A percentile compares a stretch with the other conserved stretches of the same genome.
These are phyloP conservation scores for Melieria picta DNA, from an alignment of 2,888 invertebrate species.

Conservation along the genomic window DNA sequence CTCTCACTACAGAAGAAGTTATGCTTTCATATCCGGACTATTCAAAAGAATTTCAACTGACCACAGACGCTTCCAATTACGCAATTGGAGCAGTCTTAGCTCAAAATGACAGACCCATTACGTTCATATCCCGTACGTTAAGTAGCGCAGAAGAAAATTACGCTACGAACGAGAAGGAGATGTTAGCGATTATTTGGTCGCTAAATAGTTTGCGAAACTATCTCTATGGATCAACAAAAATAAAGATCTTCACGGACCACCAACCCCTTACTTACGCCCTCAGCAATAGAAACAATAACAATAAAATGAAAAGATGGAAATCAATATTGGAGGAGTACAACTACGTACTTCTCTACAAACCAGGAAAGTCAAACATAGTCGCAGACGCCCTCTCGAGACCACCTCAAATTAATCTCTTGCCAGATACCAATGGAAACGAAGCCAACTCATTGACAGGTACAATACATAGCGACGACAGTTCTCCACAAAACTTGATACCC, in stretches of 20 bases:
- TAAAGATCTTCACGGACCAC: slow-evolving; percentile 36
- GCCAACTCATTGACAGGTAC: slow-evolving; percentile 25
- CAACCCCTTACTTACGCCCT: slow-evolving; percentile 35
- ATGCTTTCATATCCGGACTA: too few species aligned
- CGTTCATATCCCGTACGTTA: too few species aligned
- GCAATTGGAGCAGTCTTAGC: too few species aligned
- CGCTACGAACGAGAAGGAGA: too few species aligned
- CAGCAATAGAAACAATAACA: slow-evolving; percentile 41
- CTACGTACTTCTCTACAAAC: slow-evolving; percentile 39
- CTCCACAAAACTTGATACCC: slow-evolving; percentile 36
- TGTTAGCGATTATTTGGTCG: background rate
- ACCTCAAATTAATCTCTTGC: slow-evolving; percentile 19
- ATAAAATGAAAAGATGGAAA: slow-evolving; percentile 41
- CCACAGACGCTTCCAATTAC: too few species aligned
- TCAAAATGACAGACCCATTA: too few species aligned
- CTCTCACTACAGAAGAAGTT: background rate
- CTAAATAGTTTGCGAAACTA: slow-evolving; percentile 20
- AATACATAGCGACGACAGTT: slow-evolving; percentile 39
- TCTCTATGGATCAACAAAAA: slow-evolving; percentile 35
- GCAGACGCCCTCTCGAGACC: slow-evolving; percentile 36
- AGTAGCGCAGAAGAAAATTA: too few species aligned
- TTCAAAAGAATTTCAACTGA: too few species aligned
- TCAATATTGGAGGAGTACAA: slow-evolving; percentile 38
- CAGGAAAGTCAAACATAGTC: slow-evolving; percentile 29
- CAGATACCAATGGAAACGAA: background rate